phyloP scores from a whole-genome alignment of 2,888 invertebrate species.

The Eutolmus rufibarbis region DNA sequence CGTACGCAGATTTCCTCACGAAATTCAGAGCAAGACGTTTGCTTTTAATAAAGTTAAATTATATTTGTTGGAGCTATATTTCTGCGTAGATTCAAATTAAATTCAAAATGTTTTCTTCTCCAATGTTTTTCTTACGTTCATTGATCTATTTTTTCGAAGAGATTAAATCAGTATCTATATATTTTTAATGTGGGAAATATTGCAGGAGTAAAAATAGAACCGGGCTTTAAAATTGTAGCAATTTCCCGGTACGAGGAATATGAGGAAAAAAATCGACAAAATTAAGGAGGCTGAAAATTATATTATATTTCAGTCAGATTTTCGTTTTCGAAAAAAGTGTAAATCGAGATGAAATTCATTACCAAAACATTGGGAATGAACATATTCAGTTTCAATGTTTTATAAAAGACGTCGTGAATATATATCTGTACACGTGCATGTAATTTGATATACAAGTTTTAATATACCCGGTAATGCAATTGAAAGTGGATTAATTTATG shows the following conservation, averaged over 20 bases:
- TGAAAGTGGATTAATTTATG: too few species aligned
- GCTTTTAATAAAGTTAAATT: not conserved
- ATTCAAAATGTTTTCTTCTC: not conserved
- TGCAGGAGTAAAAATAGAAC: not conserved
- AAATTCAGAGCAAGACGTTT: not conserved
- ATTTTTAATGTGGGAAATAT: not conserved
- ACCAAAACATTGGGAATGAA: too few species aligned
- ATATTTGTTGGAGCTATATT: not conserved
- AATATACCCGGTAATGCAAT: too few species aligned
- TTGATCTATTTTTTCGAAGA: not conserved
- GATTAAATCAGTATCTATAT: not conserved
- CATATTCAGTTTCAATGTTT: too few species aligned
- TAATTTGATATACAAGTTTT: too few species aligned
- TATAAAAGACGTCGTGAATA: too few species aligned
- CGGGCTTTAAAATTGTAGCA: not conserved
- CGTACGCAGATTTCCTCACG: not conserved
- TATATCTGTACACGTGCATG: too few species aligned
- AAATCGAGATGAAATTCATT: too few species aligned
- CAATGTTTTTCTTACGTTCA: not conserved
- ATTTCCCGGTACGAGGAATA: not conserved
- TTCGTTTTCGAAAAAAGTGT: not conserved
- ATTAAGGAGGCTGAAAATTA: not conserved
- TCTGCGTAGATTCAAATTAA: not conserved
- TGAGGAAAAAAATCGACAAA: not conserved
- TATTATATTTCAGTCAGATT: not conserved